Evolutionary conservation across 2,113 vertebrate genomes (phyloP).

Genomic region (mouse (Mus musculus)): DNA sequence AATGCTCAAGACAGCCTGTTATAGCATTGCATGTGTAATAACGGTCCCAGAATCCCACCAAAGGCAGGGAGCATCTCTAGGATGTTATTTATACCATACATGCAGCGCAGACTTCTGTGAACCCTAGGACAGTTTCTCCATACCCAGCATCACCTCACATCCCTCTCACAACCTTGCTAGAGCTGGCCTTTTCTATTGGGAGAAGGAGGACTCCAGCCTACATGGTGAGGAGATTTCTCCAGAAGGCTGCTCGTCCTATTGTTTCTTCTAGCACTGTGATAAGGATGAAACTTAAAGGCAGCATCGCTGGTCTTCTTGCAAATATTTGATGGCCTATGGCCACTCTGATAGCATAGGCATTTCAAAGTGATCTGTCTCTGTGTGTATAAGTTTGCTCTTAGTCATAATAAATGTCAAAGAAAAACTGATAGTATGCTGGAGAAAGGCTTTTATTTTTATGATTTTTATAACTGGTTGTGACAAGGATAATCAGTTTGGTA

Average conservation of each 20-base stretch:
- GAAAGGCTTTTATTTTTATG: not conserved
- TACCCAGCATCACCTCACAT: not conserved
- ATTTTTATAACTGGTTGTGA: conserved; percentile 4
- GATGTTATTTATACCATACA: not conserved
- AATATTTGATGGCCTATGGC: not conserved
- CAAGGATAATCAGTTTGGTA: not conserved
- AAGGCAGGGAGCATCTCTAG: not conserved
- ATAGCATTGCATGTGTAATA: not conserved
- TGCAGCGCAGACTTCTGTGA: not conserved
- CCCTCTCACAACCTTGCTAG: not conserved
- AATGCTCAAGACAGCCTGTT: not conserved
- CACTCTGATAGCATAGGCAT: not conserved
- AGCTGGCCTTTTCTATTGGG: not conserved
- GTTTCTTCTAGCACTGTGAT: not conserved
- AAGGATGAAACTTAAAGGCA: conserved; percentile 22
- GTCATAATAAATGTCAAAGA: not conserved
- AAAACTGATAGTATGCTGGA: not conserved
- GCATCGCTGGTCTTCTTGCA: not conserved
- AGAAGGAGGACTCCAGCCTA: not conserved
- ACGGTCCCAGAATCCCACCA: too few relatives aligned
- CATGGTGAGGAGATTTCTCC: conserved; percentile 4
- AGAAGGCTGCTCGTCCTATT: not conserved
- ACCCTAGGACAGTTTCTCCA: not conserved
- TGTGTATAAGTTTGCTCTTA: not conserved
- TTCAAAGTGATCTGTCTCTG: not conserved